Base-by-base conservation (phyloP, 2,888 invertebrate species). In the Lithophane socia region DNA sequence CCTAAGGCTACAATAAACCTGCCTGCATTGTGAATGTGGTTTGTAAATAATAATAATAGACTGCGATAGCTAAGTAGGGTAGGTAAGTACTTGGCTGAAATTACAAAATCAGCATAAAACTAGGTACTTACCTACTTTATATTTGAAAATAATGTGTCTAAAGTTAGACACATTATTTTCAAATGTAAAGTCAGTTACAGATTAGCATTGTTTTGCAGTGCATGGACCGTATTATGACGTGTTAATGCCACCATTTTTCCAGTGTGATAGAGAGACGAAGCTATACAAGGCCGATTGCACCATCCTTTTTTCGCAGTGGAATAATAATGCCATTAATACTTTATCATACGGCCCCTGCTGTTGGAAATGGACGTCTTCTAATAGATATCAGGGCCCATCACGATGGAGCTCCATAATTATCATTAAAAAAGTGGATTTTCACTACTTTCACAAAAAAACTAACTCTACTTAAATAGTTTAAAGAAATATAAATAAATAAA, bases 401-500 rank as follows among this genome's bases (percentile, higher is more conserved):
- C 18, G 12, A 47, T 8, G 4, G 8, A 29, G 37, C 21, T 16
- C 16, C 18, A 13, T 16, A 29, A 29, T 16, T 7, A 65, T 47
- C 2, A 47, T 18, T 1, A 24, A 24, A 58, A 44, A 10, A 61
- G 9, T 12, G 1, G 1, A 42, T 49, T 63, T 13, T 18, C 4
- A 21, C 0, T 21, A 52, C 18, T 9, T 49, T 52, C 13, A 42
- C 42, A 52, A 73, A 52, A 44, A 72, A 52, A 21, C 1, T 13
- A 49, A 9, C 13, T 29, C 1, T 13, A 13, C 13, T 7, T 69
- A n/a, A 12, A 44, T 21, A 42, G 13, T 13, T 58, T 21, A 29
- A 58, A 49, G 12, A 79, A 37, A 73, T 72, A 52, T 24, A 84
- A 72, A 72, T 60, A 82, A 83, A 66, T 60, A 58, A 77, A 73